Conservation (phyloP, 2,888 invertebrate genomes). For the Alloplasta piceator region DNA sequence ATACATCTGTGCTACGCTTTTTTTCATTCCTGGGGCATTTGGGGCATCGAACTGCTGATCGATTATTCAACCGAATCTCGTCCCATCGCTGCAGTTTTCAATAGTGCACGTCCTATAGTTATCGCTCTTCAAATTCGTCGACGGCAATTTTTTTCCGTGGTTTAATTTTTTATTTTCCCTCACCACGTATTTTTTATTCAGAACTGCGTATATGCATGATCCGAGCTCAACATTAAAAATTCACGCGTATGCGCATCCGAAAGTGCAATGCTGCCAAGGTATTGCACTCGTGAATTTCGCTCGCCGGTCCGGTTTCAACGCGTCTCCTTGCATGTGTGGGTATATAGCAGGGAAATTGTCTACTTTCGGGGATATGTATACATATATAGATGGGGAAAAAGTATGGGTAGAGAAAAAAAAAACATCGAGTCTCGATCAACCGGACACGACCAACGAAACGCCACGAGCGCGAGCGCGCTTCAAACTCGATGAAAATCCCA, state of each 20-base stretch:
- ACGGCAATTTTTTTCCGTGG: constrained; percentile 18
- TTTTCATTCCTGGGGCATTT: constrained; percentile 2
- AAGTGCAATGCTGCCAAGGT: constrained; percentile 56
- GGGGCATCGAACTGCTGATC: constrained; percentile 21
- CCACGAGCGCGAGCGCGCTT: constrained; percentile 40
- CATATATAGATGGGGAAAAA: not conserved
- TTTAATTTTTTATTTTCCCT: constrained; percentile 36
- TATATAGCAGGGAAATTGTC: constrained; percentile 42
- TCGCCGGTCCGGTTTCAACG: not conserved
- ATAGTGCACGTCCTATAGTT: constrained; percentile 5
- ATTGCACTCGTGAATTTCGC: constrained; percentile 53
- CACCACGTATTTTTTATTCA: constrained; percentile 25
- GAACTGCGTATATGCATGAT: constrained; percentile 56
- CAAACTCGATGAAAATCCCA: constrained; percentile 77
- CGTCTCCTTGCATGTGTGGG: constrained; percentile 8
- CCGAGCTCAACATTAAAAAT: constrained; percentile 58
- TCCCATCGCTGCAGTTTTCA: constrained; percentile 42
- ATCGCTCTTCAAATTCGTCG: constrained; percentile 46
- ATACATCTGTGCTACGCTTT: constrained; percentile 8
- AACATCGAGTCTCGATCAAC: constrained; percentile 48
- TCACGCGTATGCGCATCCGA: constrained; percentile 50
- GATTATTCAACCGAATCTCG: constrained; percentile 60
- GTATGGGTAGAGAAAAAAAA: constrained; percentile 16
- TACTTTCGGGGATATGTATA: constrained; percentile 35
- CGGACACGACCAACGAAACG: constrained; percentile 50